Base-by-base conservation (phyloP, 1,140 invertebrate genomes). In the Oscheius sp. region DNA sequence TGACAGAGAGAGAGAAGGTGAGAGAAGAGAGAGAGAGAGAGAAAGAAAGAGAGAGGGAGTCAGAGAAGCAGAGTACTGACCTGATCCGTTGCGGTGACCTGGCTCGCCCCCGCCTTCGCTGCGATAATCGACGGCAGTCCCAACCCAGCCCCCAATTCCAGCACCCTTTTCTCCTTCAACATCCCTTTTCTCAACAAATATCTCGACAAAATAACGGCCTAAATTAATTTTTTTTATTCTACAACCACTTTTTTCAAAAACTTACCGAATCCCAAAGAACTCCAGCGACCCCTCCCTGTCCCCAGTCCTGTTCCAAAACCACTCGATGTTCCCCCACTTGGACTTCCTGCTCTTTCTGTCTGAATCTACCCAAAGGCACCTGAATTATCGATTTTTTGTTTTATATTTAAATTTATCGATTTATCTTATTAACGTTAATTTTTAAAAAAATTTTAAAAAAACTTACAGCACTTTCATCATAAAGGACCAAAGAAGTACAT, bases 231-330 rank as follows among this genome's bases (percentile, higher is more conserved):
- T 20, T 45, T 3, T 2, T 7, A 23, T 63, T 4, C 3, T 32
- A 31, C 3, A 63, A 10, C 26, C 3, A 32, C 10, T 13, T 32
- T 29, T 36, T 2, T 35, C n/a, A n/a, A n/a, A n/a, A 7, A 38
- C 35, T 23, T 26, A 65, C 63, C 31, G 63, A 65, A 65, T 65
- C 63, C 63, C 63, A 65, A 23, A 65, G 36, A 38, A 65, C 63
- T 31, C 63, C 63, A 3, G 63, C 63, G 31, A 65, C 63, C 2
- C 63, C 63, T n/a, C 29, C 15, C n/a, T 31, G 34, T 7, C 26
- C n/a, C 63, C 63, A 65, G 31, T 42, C 36, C 36, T 65, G 63
- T 10, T 42, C 36, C n/a, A 65, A 28, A 20, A 4, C n/a, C n/a
- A 65, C n/a, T 4, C 10, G 36, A 38, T 4, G 28, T 15, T 55